Percentiles rank a stretch among this genome's conserved stretches.
Evolutionary conservation across 2,797 vertebrate genomes (phyloP).

Genomic region (Anabacerthia variegaticeps): DNA sequence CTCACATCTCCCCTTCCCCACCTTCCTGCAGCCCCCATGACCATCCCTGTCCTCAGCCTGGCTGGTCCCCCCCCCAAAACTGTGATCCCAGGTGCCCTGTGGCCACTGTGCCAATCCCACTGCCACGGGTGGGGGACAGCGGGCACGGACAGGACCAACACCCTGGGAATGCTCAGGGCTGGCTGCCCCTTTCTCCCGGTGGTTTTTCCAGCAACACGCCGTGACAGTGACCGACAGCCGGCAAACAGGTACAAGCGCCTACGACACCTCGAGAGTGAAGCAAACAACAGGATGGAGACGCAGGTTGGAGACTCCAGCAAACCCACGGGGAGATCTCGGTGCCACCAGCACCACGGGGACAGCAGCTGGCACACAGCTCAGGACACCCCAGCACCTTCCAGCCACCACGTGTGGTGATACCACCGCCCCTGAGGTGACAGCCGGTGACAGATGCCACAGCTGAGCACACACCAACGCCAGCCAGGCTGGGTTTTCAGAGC

Average conservation of each 20-base stretch:
- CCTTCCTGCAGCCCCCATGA: background rate
- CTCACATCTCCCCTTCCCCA: rapidly evolving
- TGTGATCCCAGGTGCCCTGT: rapidly evolving
- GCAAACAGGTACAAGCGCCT: background rate
- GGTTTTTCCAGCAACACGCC: background rate
- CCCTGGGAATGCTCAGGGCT: background rate
- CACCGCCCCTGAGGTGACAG: rapidly evolving
- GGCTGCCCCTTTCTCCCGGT: background rate
- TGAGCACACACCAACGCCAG: background rate
- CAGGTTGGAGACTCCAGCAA: background rate
- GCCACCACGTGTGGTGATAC: rapidly evolving
- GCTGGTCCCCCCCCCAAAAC: background rate
- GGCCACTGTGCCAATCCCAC: background rate
- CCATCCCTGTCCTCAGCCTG: background rate
- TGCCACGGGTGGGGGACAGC: background rate
- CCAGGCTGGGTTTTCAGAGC: background rate
- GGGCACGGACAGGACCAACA: background rate
- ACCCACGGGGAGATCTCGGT: background rate
- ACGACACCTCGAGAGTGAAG: background rate
- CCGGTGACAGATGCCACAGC: background rate
- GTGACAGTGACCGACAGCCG: background rate
- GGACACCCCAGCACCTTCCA: background rate
- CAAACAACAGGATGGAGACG: background rate
- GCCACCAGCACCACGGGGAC: background rate
- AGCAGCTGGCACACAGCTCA: rapidly evolving